Evolutionary conservation across 2,797 vertebrate species (phyloP).

Genomic region (Gastrophryne carolinensis): DNA sequence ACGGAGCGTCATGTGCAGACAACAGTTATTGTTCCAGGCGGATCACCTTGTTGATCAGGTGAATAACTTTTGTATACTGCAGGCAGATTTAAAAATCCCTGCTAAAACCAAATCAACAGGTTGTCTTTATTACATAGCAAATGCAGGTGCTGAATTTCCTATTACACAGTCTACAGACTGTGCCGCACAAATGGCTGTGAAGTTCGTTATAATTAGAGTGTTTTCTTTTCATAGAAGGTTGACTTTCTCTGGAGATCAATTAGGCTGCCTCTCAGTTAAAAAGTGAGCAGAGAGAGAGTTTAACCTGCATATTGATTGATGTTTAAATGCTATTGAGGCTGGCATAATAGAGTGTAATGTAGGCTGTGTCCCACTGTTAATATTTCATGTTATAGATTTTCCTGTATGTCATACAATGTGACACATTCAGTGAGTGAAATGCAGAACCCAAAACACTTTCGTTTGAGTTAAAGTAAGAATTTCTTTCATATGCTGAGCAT

Average conservation of each 20-base stretch:
- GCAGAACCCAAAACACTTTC: constrained; percentile 38
- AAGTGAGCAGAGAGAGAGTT: constrained; percentile 68
- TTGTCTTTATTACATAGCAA: constrained; percentile 5
- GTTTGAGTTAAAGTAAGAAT: constrained; percentile 16
- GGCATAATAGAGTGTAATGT: constrained; percentile 49
- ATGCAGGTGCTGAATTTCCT: constrained; percentile 40
- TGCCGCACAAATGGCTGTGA: constrained; percentile 51
- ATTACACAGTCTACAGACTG: constrained; percentile 42
- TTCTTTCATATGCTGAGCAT: not conserved
- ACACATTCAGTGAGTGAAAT: constrained; percentile 40
- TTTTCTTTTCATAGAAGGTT: constrained; percentile 62
- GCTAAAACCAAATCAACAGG: constrained; percentile 32
- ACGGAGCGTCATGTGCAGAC: not conserved
- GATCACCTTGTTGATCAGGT: not conserved
- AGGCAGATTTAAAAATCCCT: not conserved
- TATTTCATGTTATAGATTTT: constrained; percentile 52
- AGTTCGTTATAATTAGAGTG: constrained; percentile 66
- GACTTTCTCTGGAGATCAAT: constrained; percentile 71
- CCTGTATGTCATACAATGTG: constrained; percentile 48
- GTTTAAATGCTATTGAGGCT: constrained; percentile 64
- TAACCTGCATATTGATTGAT: constrained; percentile 68
- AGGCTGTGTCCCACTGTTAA: constrained; percentile 48
- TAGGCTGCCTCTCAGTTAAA: constrained; percentile 69
- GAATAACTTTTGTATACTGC: not conserved
- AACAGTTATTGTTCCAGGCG: not conserved